Base-by-base conservation (phyloP, 2,888 invertebrate genomes). In the Ectemnius lituratus region DNA sequence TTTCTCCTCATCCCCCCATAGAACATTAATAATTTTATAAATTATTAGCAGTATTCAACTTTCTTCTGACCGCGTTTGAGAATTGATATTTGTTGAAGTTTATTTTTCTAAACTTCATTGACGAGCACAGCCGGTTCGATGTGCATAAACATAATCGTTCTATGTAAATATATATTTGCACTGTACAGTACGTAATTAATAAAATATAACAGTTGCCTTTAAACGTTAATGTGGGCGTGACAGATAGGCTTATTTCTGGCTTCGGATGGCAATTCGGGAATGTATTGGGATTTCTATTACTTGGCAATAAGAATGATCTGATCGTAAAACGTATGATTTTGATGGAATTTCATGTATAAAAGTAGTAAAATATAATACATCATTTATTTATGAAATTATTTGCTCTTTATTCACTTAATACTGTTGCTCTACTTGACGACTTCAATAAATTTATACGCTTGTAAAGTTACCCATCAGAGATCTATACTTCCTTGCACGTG, bases 271-370 rank as follows among this genome's bases (percentile, higher is more conserved):
- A 37, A 37, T 37, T 1, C 37, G 37, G 37, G 37, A 37, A 6
- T 37, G 11, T 37, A 8, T 37, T 6, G 11, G 2, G 5, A 6
- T 37, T 37, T 37, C 37, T 1, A 6, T 8, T 37, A 8, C 37
- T 37, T 37, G 37, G 49, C 58, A 28, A 72, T 14, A 70, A 70
- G 46, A 20, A 61, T 58, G 46, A 61, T 68, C 47, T 76, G 62
- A 70, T 77, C 82, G 76, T 82, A 80, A 78, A 76, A 81, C 76
- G 84, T 81, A 78, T 23, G 76, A 85, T 82, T 88, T 88, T 88
- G 86, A 88, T 87, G 79, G 67, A 85, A 83, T 82, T 86, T 81
- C 88, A 88, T 89, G 85, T 88, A 89, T 86, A 88, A 84, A 87
- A 78, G 78, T 85, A 85, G 76, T 84, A 86, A 88, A 87, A 85